Conservation (phyloP, 2,113 vertebrate species). For the Meriones unguiculatus region DNA sequence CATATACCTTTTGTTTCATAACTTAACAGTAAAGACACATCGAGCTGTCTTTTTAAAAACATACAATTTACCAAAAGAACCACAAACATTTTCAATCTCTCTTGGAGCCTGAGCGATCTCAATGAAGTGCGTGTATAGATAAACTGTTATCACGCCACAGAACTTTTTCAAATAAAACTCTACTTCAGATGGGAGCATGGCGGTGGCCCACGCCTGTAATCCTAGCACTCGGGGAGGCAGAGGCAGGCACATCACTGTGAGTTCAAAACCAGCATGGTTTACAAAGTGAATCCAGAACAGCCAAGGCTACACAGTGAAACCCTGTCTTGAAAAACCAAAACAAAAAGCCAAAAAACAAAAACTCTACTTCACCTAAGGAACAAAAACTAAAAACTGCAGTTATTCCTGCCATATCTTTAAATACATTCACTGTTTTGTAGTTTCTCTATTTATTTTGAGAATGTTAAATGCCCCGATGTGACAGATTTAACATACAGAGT, state of each 20-base stretch:
- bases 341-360: neutral
- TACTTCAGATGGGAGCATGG: neutral
- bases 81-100: slow-evolving; percentile 2
- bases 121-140: neutral
- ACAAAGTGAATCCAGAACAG: too few relatives aligned
- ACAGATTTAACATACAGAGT: slow-evolving; percentile 30
- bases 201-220: too few relatives aligned
- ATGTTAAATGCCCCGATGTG: neutral
- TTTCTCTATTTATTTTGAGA: neutral
- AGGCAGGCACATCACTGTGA: too few relatives aligned
- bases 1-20: slow-evolving; percentile 22
- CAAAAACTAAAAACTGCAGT: neutral
- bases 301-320: too few relatives aligned
- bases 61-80: slow-evolving; percentile 20
- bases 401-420: neutral
- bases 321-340: too few relatives aligned
- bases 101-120: slow-evolving; percentile 26
- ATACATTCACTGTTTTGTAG: neutral
- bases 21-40: neutral
- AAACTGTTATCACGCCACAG: slow-evolving; percentile 16
- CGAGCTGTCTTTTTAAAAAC: slow-evolving; percentile 13
- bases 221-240: too few relatives aligned
- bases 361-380: slow-evolving; percentile 33
- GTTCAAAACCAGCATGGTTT: too few relatives aligned
- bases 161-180: neutral